phyloP scores from a whole-genome alignment of 2,797 vertebrate species.

The Antrozous pallidus region DNA sequence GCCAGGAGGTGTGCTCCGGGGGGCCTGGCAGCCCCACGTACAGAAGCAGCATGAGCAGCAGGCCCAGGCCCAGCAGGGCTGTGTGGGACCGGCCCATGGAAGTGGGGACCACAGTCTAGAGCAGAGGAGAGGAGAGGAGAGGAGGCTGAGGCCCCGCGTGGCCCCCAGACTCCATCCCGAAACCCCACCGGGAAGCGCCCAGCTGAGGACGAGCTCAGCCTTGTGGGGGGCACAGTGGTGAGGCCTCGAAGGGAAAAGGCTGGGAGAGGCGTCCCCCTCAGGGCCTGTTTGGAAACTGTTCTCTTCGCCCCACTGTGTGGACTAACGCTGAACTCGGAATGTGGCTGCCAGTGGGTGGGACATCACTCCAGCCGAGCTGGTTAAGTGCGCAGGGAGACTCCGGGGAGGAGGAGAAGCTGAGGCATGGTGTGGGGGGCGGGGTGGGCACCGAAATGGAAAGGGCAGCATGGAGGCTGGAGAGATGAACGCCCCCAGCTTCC shows the following conservation, averaged over 20 bases:
- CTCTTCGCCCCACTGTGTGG: neutral
- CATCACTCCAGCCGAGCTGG: neutral
- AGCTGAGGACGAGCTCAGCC: neutral
- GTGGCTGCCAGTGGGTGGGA: neutral
- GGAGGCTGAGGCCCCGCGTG: neutral
- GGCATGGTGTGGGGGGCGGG: neutral
- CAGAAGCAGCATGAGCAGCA: constrained; percentile 87
- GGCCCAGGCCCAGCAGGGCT: constrained; percentile 88
- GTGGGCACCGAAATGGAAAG: neutral
- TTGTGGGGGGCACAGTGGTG: neutral
- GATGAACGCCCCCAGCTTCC: neutral
- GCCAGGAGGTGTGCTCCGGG: constrained; percentile 80
- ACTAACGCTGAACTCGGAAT: neutral
- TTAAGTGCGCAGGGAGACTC: neutral
- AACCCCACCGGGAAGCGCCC: neutral
- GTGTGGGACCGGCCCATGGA: constrained; percentile 77
- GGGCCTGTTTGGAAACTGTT: neutral
- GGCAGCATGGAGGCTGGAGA: neutral
- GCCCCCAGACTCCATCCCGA: neutral
- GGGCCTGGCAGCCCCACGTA: constrained; percentile 88
- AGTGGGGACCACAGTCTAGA: constrained; percentile 37
- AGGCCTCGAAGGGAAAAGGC: neutral
- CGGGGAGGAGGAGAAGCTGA: neutral
- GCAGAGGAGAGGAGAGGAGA: constrained; percentile 1
- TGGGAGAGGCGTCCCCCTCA: neutral